Conservation (phyloP, 2,797 vertebrate genomes). For the Aulostomus chinensis region DNA sequence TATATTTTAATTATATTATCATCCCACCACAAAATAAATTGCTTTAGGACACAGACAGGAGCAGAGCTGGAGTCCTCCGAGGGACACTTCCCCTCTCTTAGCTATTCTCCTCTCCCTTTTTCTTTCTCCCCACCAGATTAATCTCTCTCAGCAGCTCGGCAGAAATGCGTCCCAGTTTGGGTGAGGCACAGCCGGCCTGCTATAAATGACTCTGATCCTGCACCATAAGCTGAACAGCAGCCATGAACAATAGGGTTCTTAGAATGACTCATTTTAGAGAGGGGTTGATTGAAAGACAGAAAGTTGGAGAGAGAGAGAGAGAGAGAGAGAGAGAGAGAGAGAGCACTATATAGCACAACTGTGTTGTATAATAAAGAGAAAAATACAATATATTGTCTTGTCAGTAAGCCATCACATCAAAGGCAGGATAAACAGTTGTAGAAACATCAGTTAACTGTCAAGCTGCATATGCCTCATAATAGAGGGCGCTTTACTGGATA, state of each 20-base stretch:
- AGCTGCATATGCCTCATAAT: not conserved
- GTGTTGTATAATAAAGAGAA: constrained; percentile 1
- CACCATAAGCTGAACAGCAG: constrained; percentile 25
- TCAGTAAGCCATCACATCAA: constrained; percentile 11
- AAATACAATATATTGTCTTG: not conserved
- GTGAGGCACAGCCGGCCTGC: constrained; percentile 34
- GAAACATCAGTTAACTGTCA: constrained; percentile 15
- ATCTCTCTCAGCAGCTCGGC: constrained; percentile 35
- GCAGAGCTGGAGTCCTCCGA: constrained; percentile 35
- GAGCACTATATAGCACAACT: constrained; percentile 2
- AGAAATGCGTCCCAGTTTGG: constrained; percentile 48
- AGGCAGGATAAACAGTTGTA: not conserved
- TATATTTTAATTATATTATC: constrained; percentile 38
- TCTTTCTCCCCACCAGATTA: constrained; percentile 33
- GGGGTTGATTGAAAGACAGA: constrained; percentile 9
- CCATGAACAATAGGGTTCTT: constrained; percentile 30
- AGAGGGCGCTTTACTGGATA: no score
- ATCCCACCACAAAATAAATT: constrained; percentile 35
- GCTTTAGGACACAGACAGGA: constrained; percentile 36
- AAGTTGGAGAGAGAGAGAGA: no score
- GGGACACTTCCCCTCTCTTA: constrained; percentile 30
- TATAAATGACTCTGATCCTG: constrained; percentile 53
- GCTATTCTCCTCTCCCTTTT: constrained; percentile 5
- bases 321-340: constrained; percentile 18
- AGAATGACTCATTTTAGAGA: constrained; percentile 34